Conservation (phyloP, 2,797 vertebrate species). For the Xyrichtys novacula region DNA sequence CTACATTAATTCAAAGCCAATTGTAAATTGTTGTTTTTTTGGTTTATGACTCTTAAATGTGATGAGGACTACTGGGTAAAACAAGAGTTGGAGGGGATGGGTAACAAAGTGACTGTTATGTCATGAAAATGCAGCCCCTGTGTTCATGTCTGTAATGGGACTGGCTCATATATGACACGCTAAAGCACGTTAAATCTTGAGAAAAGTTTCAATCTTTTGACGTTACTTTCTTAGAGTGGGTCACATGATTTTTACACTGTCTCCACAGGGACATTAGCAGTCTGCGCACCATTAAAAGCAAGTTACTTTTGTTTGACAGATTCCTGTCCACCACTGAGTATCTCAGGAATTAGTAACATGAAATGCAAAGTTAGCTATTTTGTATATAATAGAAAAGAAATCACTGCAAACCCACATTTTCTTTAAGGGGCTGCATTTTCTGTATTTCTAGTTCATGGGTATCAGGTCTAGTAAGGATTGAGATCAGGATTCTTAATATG, state of each 20-base stretch:
- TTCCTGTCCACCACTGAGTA: not conserved
- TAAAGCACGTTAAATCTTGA: not conserved
- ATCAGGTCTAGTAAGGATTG: constrained; percentile 3
- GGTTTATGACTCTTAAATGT: not conserved
- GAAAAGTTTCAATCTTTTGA: not conserved
- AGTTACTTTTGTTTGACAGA: not conserved
- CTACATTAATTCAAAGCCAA: constrained; percentile 8
- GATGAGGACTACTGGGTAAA: constrained; percentile 71
- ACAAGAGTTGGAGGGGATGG: constrained; percentile 57
- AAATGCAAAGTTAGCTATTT: not conserved
- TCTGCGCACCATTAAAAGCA: too few relatives aligned
- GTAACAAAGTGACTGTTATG: constrained; percentile 38
- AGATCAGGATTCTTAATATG: not conserved
- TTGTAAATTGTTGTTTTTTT: constrained; percentile 15
- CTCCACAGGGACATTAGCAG: too few relatives aligned
- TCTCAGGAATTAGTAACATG: not conserved
- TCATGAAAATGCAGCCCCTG: constrained; percentile 74
- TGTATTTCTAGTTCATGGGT: constrained; percentile 7
- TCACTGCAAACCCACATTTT: not conserved
- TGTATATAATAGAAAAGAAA: not conserved
- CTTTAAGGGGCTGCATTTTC: constrained; percentile 60
- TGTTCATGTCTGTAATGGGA: constrained; percentile 14
- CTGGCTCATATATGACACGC: not conserved
- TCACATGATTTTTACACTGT: too few relatives aligned
- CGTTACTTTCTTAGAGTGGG: not conserved